Conservation (phyloP, 2,888 invertebrate species). For the Helleia helle region DNA sequence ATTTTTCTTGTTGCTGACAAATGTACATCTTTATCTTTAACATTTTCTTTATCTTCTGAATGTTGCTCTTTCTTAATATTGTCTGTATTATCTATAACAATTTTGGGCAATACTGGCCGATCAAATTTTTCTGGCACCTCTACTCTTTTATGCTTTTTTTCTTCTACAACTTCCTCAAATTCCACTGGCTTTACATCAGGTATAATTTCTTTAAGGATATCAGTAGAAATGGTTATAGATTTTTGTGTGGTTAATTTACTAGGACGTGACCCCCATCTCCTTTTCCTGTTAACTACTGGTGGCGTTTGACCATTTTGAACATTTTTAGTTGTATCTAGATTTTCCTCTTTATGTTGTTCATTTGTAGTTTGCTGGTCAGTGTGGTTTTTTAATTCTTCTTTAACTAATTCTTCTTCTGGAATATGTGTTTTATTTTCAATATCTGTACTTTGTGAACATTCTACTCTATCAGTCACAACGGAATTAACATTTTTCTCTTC, state of each 20-base stretch:
- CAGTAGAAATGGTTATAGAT: slow-evolving; percentile 81
- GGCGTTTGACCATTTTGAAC: slow-evolving; percentile 44
- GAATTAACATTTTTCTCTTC: slow-evolving; percentile 35
- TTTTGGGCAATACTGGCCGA: slow-evolving; percentile 57
- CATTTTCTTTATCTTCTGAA: slow-evolving; percentile 39
- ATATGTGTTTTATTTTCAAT: slow-evolving; percentile 16
- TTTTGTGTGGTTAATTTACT: slow-evolving; percentile 71
- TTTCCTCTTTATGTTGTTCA: slow-evolving; percentile 24
- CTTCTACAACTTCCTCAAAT: slow-evolving; percentile 72
- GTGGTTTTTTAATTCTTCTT: slow-evolving; percentile 18
- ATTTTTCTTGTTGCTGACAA: slow-evolving; percentile 77
- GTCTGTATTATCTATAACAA: slow-evolving; percentile 61
- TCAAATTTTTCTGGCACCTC: slow-evolving; percentile 50
- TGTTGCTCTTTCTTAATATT: slow-evolving; percentile 38
- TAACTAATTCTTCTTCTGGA: slow-evolving; percentile 14
- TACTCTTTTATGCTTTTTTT: slow-evolving; percentile 49
- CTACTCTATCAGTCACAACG: slow-evolving; percentile 63
- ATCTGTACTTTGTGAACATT: slow-evolving; percentile 32
- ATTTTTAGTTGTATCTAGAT: slow-evolving; percentile 33
- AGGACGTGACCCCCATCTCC: slow-evolving; percentile 61
- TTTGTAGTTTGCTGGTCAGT: slow-evolving; percentile 21
- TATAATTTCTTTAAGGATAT: slow-evolving; percentile 79
- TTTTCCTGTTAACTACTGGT: slow-evolving; percentile 49
- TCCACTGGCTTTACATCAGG: slow-evolving; percentile 77
- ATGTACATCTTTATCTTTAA: slow-evolving; percentile 40